Evolutionary conservation across 2,888 invertebrate species (phyloP), one percentile per base, ranked within the genome.

Genomic region (Rapana venosa): DNA sequence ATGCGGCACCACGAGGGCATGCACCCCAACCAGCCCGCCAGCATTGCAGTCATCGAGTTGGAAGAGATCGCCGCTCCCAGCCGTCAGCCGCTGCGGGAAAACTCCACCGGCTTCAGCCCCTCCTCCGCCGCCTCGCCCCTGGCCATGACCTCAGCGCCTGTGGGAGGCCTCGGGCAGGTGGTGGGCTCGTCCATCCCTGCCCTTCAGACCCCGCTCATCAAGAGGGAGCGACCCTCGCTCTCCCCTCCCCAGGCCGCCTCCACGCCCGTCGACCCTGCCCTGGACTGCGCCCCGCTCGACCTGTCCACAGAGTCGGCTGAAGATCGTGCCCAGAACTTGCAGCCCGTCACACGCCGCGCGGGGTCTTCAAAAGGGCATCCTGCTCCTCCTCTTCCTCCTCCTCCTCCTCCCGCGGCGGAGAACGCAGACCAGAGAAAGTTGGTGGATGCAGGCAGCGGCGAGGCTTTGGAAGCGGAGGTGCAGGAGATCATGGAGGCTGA

Each of bases 121-220:
- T 91, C 90, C 47, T 92, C 93, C 79, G 91, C 93, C 26, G 92
- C 92, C 66, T 94, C 93, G 90, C 90, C 91, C 17, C 94, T 90
- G 92, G 93, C 56, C 90, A 93, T 79, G 95, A 95, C 91, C 94
- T 95, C 91, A 95, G 90, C 87, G 92, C 90, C 88, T 89, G 90
- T 11, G 92, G 91, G 58, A 58, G 85, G 32, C 17, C n/a, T 74
- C 74, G 11, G 8, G 11, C 20, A n/a, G 26, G 74, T 74, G 74
- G 17, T 66, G 0, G n/a, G 26, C 74, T 11, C 74, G 26, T 74
- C 74, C 20, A 89, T 36, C 87, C 90, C 17, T 88, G 90, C 32
- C 13, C 30, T 77, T 8, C 56, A 30, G 35, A 61, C 26, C n/a
- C 20, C 32, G 4, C 22, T 30, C 32, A 56, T 66, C 66, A 84